phyloP scores from a whole-genome alignment of 2,888 invertebrate genomes.

The Chloromyia formosa region DNA sequence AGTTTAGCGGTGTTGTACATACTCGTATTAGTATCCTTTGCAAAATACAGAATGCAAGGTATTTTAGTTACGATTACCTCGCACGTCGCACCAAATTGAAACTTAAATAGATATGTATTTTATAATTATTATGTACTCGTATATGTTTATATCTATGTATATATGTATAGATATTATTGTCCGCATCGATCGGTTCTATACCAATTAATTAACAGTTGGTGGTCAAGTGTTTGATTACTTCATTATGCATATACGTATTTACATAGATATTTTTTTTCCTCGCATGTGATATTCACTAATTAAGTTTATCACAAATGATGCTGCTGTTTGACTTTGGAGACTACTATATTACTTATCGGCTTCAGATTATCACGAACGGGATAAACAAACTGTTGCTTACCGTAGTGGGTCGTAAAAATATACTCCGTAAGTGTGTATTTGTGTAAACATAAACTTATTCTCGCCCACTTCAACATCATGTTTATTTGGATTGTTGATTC shows the following conservation, averaged over 20 bases:
- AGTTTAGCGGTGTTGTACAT: too few species aligned
- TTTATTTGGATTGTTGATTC: background rate
- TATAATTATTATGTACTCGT: too few species aligned
- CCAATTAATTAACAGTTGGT: constrained; percentile 11
- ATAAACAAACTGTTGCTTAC: constrained; percentile 34
- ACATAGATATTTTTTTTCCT: constrained; percentile 20
- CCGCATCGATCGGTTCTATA: too few species aligned
- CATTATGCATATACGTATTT: background rate
- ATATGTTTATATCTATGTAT: too few species aligned
- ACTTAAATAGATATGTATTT: too few species aligned
- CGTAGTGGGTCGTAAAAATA: background rate
- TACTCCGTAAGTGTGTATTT: background rate
- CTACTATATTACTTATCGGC: background rate
- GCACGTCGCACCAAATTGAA: too few species aligned
- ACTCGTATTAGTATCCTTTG: too few species aligned
- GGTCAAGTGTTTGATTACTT: background rate
- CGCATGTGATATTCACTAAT: constrained; percentile 20
- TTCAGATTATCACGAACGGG: background rate
- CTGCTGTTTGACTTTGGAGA: too few species aligned
- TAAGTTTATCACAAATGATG: constrained; percentile 12
- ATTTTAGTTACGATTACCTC: too few species aligned
- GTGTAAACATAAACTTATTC: background rate
- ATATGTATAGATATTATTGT: too few species aligned
- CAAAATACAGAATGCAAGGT: too few species aligned
- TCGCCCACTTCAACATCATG: background rate